Percentiles rank a stretch among this genome's conserved stretches.
Evolutionary conservation across 2,888 invertebrate species (phyloP).

Genomic region (Fragum sueziense): DNA sequence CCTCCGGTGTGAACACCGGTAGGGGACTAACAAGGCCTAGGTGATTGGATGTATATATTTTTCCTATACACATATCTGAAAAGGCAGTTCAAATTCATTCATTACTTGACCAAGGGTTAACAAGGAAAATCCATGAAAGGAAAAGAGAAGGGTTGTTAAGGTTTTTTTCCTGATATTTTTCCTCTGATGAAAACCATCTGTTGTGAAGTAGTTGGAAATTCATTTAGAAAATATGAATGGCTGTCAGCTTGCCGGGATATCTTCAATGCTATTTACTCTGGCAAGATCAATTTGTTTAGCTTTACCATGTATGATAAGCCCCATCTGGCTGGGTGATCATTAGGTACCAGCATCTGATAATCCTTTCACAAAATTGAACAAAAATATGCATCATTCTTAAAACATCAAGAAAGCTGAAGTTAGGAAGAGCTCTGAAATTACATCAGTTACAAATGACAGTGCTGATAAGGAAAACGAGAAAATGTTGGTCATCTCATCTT

Average conservation of each 20-base stretch:
- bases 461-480: too few relatives aligned
- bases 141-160: neutral
- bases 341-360: neutral
- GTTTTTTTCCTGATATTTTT: constrained; percentile 5
- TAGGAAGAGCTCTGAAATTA: too few relatives aligned
- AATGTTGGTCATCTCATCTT: too few relatives aligned
- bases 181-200: constrained; percentile 19
- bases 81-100: too few relatives aligned
- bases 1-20: too few relatives aligned
- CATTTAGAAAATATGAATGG: constrained; percentile 23
- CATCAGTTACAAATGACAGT: too few relatives aligned
- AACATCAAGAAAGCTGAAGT: too few relatives aligned
- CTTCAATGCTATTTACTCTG: neutral
- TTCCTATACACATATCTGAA: too few relatives aligned
- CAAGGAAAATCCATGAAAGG: neutral
- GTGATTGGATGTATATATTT: too few relatives aligned
- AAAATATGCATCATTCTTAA: too few relatives aligned
- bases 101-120: too few relatives aligned
- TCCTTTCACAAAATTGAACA: neutral
- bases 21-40: too few relatives aligned
- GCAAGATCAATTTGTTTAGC: constrained; percentile 14
- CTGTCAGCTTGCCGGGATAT: constrained; percentile 10
- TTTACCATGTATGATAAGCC: constrained; percentile 5
- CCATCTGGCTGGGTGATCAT: constrained; percentile 5
- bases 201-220: constrained; percentile 2